Evolutionary conservation across 2,888 invertebrate genomes (phyloP), one percentile per base, ranked within the genome.

Genomic region (Lepidocyrtoides sp.): DNA sequence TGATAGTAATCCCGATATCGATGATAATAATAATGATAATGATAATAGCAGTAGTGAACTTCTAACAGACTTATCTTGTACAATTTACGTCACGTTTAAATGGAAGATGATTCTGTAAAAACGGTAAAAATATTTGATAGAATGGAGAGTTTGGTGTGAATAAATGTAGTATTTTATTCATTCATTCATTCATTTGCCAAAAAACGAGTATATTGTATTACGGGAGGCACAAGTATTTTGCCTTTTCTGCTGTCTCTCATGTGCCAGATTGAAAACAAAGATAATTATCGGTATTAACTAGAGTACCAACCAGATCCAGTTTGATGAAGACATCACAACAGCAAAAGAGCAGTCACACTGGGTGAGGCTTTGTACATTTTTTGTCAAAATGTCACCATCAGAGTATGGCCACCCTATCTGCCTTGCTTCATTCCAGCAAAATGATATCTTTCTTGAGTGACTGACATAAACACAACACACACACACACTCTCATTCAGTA

Each of bases 181-280:
- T 44, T 72, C 75, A 75, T 75, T 32, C 57, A 77, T 86, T 86
- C 77, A 86, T 86, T 86, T 77, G 86, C 86, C 60, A 77, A 77
- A 85, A 54, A 63, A 14, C 8, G 26, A 69, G 32, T 20, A 57
- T 32, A 29, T 54, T 5, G 17, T 54, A 41, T 72, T 44, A 72
- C 29, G 14, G 32, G 75, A 36, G 17, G 32, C 10, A 54, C 10
- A 17, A 57, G 79, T 29, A 36, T 23, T 36, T 75, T 26, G 20
- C 79, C 12, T 17, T 57, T 12, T 29, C 14, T 77, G 79, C 32
- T 89, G 89, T 66, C 82, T 54, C 26, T 82, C 82, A 82, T 41
- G 20, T 82, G 89, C 60, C 89, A 89, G 82, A 82, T 89, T 82
- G 54, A 57, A 32, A 75, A 82, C 72, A 69, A 44, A 87, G 87